Base-by-base conservation (phyloP, 2,888 invertebrate species). In the Meiosimyza platycephala region DNA sequence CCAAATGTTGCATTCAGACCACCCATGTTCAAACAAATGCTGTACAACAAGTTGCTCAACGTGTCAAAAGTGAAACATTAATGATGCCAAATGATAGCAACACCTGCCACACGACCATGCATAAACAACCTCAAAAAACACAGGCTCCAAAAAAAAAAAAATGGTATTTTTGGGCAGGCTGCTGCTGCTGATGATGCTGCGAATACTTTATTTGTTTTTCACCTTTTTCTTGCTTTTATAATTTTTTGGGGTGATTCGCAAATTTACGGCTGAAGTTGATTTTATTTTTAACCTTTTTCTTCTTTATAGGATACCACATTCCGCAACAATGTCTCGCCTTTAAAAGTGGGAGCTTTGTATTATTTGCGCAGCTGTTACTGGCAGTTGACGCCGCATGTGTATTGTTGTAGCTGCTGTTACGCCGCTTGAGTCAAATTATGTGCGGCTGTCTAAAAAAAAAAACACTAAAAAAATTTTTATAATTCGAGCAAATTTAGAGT, bases 51-150 rank as follows among this genome's bases (percentile, higher is more conserved):
- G 16, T 18, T 50, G 48, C 18, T 9, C 12, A 63, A 15, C 47
- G 76, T 76, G 76, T 76, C 76, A 75, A 75, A 77, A 76, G 76
- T 77, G 77, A 77, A 76, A 76, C 70, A 75, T 76, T 78, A 78
- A 78, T 78, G 78, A 77, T 77, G 75, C 74, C 77, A 77, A 76
- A 77, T 78, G 74, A 75, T 76, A 76, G 77, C 77, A 76, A 76
- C 76, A 78, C 76, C 78, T 77, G 78, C 76, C 76, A 77, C 65
- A 74, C 75, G 74, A 74, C 75, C 22, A 57, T 28, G 22, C 18
- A 57, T 57, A 57, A 57, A 22, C 9, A 55, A 57, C 22, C 57
- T 18, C 16, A 57, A 28, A 22, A 13, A 28, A 11, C 57, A 28
- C 11, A 22, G 28, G 15, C 15, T 13, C 28, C 28, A 57, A 57